These are phyloP conservation scores for Petromus typicus DNA, from an alignment of 2,113 vertebrate genomes.

Conservation along the genomic window DNA sequence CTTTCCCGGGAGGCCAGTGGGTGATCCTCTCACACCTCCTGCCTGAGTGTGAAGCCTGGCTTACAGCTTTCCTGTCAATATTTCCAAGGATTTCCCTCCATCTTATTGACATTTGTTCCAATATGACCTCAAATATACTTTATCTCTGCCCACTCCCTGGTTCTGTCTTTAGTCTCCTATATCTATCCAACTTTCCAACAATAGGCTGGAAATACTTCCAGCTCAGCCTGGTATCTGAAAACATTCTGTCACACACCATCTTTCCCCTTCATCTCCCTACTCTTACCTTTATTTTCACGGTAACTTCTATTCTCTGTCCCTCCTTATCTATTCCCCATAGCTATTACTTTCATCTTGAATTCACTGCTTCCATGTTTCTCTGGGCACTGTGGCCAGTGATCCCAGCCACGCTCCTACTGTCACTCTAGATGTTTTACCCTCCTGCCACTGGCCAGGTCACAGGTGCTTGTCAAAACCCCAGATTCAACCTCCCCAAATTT, in stretches of 20 bases:
- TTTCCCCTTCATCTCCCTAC: background rate
- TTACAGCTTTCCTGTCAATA: background rate
- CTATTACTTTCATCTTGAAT: background rate
- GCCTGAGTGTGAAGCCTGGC: background rate
- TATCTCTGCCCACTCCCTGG: background rate
- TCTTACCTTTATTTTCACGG: background rate
- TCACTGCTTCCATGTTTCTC: background rate
- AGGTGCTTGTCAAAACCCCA: background rate
- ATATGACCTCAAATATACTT: background rate
- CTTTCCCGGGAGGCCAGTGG: background rate
- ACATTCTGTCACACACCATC: background rate
- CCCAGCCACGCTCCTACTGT: background rate
- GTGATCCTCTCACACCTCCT: background rate
- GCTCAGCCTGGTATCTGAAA: conserved; percentile 9
- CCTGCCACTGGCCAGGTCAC: background rate
- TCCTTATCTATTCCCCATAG: background rate
- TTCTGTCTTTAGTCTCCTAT: background rate
- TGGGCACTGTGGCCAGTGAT: background rate
- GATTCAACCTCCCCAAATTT: background rate
- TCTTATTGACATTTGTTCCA: background rate
- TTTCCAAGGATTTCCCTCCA: background rate
- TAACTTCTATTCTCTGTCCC: background rate
- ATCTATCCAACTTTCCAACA: background rate
- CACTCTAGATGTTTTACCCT: background rate
- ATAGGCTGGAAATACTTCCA: background rate